Base-by-base conservation (phyloP, 2,888 invertebrate species). In the Cryptus armator region DNA sequence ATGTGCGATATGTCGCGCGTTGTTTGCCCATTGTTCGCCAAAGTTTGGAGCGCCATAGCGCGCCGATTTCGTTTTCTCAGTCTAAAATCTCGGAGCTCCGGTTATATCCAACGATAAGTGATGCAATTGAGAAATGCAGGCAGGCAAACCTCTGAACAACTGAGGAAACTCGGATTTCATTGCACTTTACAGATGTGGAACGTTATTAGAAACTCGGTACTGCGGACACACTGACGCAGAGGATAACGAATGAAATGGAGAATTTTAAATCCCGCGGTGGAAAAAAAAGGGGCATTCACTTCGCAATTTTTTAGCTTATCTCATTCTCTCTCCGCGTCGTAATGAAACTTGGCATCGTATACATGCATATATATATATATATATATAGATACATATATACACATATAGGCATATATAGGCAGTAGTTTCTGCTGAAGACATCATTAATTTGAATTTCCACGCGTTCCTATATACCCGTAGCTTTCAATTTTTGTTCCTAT, bases 401-500 rank as follows among this genome's bases (percentile, higher is more conserved):
- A 43, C 37, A 10, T 14, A 24, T 9, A 44, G 43, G 43, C n/a
- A 44, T 6, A 59, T 32, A 51, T 51, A 51, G 62, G n/a, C 71
- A 67, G 43, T 59, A 29, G 53, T 78, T 83, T 51, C n/a, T 71
- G 53, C 46, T 56, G 67, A 48, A 71, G 80, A 66, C 80, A 64
- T 84, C 76, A 81, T 84, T 84, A 77, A 81, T 84, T 84, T 32
- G 9, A 76, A 48, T 75, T 76, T 72, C 32, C 62, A 16, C 16
- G 67, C 62, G 19, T 19, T 46, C 70, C 67, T 14, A 79, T 24
- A 43, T 32, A 24, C 62, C 12, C 43, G 14, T 48, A 9, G 4
- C 32, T 68, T 56, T 77, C 44, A 12, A 56, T 75, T 67, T 48
- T 78, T 67, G 78, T 78, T 48, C 43, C 77, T 37, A 67, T 46